Evolutionary conservation across 2,113 vertebrate genomes (phyloP).

Genomic region (Tupaia tana): DNA sequence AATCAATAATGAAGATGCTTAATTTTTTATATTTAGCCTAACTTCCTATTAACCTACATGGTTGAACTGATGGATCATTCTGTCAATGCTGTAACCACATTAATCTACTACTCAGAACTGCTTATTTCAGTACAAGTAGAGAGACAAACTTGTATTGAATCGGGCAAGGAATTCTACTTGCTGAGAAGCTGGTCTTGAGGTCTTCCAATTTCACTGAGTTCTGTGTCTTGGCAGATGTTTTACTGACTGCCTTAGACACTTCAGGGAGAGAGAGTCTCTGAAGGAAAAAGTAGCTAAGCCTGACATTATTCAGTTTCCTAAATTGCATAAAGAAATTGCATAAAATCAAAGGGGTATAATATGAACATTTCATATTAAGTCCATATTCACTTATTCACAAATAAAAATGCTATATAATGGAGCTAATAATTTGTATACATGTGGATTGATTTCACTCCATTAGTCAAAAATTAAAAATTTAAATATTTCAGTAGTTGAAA

Average conservation of each 20-base stretch:
- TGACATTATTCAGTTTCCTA: not conserved
- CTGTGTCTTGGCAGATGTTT: not conserved
- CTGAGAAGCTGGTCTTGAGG: not conserved
- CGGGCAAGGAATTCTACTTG: not conserved
- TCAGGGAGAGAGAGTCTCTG: not conserved
- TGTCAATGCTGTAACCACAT: not conserved
- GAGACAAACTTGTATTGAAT: not conserved
- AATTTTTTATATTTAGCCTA: not conserved
- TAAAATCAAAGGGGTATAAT: not conserved
- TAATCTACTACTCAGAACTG: not conserved
- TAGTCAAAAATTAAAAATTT: not conserved
- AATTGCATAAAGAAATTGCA: not conserved
- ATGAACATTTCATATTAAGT: not conserved
- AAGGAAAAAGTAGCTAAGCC: not conserved
- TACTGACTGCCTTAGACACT: not conserved
- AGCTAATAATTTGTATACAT: not conserved
- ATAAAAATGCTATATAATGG: not conserved
- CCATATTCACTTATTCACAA: not conserved
- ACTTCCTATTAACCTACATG: slow-evolving; percentile 5
- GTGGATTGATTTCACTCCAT: slow-evolving; percentile 26
- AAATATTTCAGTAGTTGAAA: slow-evolving; percentile 3
- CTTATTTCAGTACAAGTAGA: not conserved
- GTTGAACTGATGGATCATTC: not conserved
- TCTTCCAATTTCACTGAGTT: not conserved
- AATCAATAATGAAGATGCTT: not conserved